phyloP scores from a whole-genome alignment of 2,888 invertebrate species.

The Parnassius glacialis region DNA sequence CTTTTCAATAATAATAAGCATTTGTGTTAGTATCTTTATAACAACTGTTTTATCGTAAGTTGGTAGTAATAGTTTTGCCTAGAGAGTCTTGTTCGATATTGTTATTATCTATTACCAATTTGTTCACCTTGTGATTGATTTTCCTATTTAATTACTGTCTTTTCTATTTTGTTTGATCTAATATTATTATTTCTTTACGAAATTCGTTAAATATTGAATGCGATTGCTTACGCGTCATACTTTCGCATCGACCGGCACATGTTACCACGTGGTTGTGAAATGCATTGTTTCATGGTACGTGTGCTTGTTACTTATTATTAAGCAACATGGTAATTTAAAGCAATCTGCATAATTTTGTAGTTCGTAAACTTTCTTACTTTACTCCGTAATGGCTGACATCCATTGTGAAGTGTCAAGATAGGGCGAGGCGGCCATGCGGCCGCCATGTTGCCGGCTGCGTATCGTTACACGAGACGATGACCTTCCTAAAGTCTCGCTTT shows the following conservation, averaged over 20 bases:
- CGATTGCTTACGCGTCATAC: conserved; percentile 77
- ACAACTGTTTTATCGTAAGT: not conserved
- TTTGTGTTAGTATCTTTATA: conserved; percentile 38
- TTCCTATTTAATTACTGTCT: no score
- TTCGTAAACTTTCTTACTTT: conserved; percentile 20
- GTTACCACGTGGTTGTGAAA: conserved; percentile 74
- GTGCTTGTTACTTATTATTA: conserved; percentile 27
- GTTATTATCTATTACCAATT: no score
- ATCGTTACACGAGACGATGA: conserved; percentile 68
- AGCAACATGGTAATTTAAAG: not conserved
- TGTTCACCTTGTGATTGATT: no score
- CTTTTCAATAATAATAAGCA: conserved; percentile 38
- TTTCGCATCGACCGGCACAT: conserved; percentile 62
- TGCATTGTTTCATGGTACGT: conserved; percentile 41
- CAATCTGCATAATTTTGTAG: not conserved
- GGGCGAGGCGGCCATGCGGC: conserved; percentile 81
- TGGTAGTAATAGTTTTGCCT: not conserved
- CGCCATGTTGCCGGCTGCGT: conserved; percentile 78
- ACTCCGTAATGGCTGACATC: conserved; percentile 67
- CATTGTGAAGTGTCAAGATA: conserved; percentile 78
- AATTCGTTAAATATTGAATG: conserved; percentile 20
- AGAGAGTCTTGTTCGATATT: no score
- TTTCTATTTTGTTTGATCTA: no score
- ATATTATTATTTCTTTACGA: no score
- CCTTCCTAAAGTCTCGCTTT: conserved; percentile 62